Base-by-base conservation (phyloP, 2,797 vertebrate genomes). In the Pyrocephalus nanus region DNA sequence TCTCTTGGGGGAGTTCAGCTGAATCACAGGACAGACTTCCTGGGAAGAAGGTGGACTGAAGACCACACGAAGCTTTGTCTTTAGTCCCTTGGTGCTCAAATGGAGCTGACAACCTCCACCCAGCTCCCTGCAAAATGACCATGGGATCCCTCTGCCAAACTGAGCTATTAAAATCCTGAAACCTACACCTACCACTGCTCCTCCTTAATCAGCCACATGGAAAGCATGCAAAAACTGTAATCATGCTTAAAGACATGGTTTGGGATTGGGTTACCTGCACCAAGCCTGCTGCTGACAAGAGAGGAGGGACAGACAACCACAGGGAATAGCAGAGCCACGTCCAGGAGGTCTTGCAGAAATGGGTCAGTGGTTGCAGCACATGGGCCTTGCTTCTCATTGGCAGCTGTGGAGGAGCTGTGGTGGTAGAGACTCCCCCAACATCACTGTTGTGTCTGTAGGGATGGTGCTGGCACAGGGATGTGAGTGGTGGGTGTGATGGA, bases 391-490 rank as follows among this genome's bases (percentile, higher is more conserved):
- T 55, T 38, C 48, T 43, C 23, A 15, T 2, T 22, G 0, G 29
- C 34, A 54, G 22, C 22, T 6, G 20, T 2, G 4, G 38, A 75
- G 40, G 32, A 64, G 13, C 6, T 4, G 0, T 5, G 57, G 27
- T 18, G n/a, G 45, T 8, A 20, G 64, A 80, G 45, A 65, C 6
- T 19, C 36, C 38, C 15, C 13, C 1, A 10, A 2, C 43, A 38
- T 6, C 15, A 2, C 7, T 0, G 0, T 6, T 0, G 1, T 38
- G 25, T 47, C 64, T 1, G 0, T 7, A 47, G 62, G 55, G 60
- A 36, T 40, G 83, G 15, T 21, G 80, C 30, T 88, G 85, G 75
- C 34, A 9, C 3, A 1, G 22, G 51, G 65, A 30, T 21, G 54
- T 1, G 30, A 67, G 69, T 1, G 23, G 21, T 38, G 80, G 40